Conservation (phyloP, 2,113 vertebrate species). For the Crotalus helleri region DNA sequence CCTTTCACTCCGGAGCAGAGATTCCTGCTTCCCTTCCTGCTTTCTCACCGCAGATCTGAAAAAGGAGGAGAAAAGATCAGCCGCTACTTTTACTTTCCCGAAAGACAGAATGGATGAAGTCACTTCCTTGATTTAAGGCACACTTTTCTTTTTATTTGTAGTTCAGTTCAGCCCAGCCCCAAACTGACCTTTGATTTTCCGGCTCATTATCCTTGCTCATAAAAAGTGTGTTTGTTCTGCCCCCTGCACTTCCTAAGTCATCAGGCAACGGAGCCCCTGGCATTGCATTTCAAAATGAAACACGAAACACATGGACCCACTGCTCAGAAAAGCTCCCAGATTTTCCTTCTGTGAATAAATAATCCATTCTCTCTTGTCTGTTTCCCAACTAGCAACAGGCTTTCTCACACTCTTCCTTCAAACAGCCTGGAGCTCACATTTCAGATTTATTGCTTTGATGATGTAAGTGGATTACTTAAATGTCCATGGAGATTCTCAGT, state of each 20-base stretch:
- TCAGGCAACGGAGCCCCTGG: not conserved
- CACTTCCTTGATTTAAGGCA: not conserved
- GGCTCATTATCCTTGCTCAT: no score
- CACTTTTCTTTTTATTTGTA: no score
- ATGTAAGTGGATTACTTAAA: no score
- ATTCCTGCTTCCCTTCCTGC: not conserved
- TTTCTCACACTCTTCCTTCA: not conserved
- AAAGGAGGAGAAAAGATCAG: not conserved
- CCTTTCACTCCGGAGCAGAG: not conserved
- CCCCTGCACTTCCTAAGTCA: not conserved
- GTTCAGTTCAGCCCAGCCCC: rapidly evolving
- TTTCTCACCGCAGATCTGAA: not conserved
- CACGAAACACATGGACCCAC: no score
- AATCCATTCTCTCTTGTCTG: not conserved
- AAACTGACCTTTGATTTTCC: not conserved
- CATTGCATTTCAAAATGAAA: not conserved
- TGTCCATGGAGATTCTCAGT: no score
- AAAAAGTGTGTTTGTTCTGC: not conserved
- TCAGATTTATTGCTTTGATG: not conserved
- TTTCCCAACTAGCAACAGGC: not conserved
- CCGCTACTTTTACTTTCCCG: not conserved
- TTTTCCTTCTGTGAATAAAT: not conserved
- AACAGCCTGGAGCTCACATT: not conserved
- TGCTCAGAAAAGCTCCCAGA: not conserved
- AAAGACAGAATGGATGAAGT: not conserved